Base-by-base conservation (phyloP, 2,888 invertebrate genomes). In the Cryptus viduatorius region DNA sequence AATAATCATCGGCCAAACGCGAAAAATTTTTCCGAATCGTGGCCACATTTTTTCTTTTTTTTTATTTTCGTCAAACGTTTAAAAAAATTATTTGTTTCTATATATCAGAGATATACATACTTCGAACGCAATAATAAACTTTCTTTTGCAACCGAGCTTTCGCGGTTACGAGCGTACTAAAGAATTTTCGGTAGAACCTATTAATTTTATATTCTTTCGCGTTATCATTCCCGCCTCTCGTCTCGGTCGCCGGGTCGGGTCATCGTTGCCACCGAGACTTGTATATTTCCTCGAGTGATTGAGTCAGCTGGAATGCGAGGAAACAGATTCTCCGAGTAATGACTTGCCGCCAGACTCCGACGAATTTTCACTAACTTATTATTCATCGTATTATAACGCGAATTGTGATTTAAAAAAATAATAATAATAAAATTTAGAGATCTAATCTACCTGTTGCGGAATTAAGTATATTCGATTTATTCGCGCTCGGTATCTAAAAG, bases 1-100 rank as follows among this genome's bases (percentile, higher is more conserved):
- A 16, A 91, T 68, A 29, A 91, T 42, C 19, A 90, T 79, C 37
- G 87, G 87, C 91, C 92, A 91, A 4, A 87, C 82, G 10, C 93
- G 91, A 80, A 88, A 90, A 46, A 91, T 81, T 87, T 87, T 92
- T 84, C 89, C 90, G 65, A 92, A 87, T 89, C 91, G 88, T 53
- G 92, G 93, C 91, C 92, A 92, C 93, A 93, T 93, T 86, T 65
- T 37, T 37, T 37, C 24, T 8, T 37, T 37, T 8, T 37, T 7
- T 37, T 37, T 4, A 7, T 8, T 37, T 87, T 83, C 64, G 79
- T 56, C 29, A 68, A 65, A 81, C 12, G 8, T 10, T 10, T 4
- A 19, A 56, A 56, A 56, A 56, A 56, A 53, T 48, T 53, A 16
- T 19, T 3, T 46, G 65, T 64, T n/a, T 42, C 42, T 48, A 64